Conservation (phyloP, 2,888 invertebrate species). For the Aspidapion aeneum region DNA sequence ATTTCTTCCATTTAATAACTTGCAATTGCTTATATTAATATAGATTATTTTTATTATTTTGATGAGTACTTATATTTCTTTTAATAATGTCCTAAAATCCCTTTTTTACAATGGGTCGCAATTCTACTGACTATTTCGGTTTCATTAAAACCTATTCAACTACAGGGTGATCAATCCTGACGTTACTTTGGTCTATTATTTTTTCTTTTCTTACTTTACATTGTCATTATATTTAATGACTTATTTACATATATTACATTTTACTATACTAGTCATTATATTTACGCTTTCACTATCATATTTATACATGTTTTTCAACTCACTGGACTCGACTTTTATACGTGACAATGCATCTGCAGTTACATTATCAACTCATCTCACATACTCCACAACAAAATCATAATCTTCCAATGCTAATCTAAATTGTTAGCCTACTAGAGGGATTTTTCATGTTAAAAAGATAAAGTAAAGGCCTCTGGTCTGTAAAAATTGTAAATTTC, state of each 20-base stretch:
- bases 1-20: no score
- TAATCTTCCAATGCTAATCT: slow-evolving; percentile 26
- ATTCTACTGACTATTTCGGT: slow-evolving; percentile 8
- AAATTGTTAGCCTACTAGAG: slow-evolving; percentile 28
- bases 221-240: no score
- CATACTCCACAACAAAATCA: slow-evolving; percentile 25
- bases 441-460: slow-evolving; percentile 28
- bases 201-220: slow-evolving; percentile 1
- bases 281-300: background rate
- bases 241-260: no score
- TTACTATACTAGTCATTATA: slow-evolving; percentile 9
- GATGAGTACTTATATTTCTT: no score
- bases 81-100: no score
- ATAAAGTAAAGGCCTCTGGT: slow-evolving; percentile 28
- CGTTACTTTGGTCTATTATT: background rate
- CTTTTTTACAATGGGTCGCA: background rate
- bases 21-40: no score
- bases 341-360: slow-evolving; percentile 17
- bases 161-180: slow-evolving; percentile 18
- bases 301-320: slow-evolving; percentile 12
- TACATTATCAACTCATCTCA: slow-evolving; percentile 14
- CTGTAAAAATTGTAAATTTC: slow-evolving; percentile 26
- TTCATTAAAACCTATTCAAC: slow-evolving; percentile 12
- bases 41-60: no score
- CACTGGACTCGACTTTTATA: slow-evolving; percentile 11